A percentile compares a stretch with the other conserved stretches of the same genome.
phyloP scores from a whole-genome alignment of 2,113 vertebrate genomes.

The Gracilinanus agilis region DNA sequence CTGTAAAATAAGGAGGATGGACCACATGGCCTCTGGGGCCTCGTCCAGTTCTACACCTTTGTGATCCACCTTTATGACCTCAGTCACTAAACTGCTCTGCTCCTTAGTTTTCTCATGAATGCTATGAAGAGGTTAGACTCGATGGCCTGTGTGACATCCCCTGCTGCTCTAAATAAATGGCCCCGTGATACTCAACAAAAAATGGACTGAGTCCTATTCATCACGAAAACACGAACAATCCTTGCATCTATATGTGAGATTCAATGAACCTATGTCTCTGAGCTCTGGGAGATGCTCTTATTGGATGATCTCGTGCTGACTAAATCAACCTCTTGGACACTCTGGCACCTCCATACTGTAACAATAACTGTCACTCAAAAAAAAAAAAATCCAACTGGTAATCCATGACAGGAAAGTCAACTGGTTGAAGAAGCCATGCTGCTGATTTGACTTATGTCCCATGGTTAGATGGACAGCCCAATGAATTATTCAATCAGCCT shows the following conservation, averaged over 20 bases:
- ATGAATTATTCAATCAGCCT: not conserved
- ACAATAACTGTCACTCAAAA: not conserved
- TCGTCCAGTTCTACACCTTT: too few species aligned
- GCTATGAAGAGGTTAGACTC: not conserved
- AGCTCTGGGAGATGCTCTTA: not conserved
- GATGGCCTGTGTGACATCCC: not conserved
- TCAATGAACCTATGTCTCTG: not conserved
- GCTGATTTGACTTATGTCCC: not conserved
- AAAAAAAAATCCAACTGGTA: not conserved
- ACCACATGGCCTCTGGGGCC: too few species aligned
- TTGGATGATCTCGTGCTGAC: not conserved
- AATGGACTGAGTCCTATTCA: not conserved
- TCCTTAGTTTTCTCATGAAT: not conserved
- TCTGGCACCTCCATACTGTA: not conserved
- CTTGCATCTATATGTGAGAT: not conserved
- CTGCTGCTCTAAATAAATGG: not conserved
- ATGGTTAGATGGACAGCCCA: not conserved
- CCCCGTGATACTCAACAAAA: not conserved
- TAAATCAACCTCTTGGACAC: not conserved
- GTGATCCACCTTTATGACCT: not conserved
- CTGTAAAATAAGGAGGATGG: too few species aligned
- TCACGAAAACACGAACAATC: not conserved
- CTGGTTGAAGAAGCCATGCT: not conserved
- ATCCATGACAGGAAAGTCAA: not conserved
- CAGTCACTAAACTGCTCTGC: not conserved